Evolutionary conservation across 2,797 vertebrate genomes (phyloP), one percentile per base, ranked within the genome.

Genomic region (Somateria mollissima): DNA sequence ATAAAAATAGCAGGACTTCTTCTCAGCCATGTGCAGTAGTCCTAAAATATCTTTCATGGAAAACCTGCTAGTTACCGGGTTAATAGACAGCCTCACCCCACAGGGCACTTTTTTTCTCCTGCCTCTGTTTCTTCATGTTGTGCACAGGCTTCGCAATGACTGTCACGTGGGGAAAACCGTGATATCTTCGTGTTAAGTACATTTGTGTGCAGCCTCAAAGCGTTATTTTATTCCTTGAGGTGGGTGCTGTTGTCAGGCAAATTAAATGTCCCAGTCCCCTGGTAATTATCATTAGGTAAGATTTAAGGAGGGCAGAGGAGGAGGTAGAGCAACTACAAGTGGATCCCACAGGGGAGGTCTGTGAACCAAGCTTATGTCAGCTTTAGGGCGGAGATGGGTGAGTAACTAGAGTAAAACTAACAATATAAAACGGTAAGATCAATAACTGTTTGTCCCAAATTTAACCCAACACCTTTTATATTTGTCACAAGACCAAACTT

Each of bases 231-330:
- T 93, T 93, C 93, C 95, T 94, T 89, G 89, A 91, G 92, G 93
- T 93, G 45, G 89, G 51, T 81, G 62, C 58, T 95, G 58, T 94
- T 96, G 89, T 91, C 96, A 84, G 76, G 56, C 5, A 0, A 85
- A 87, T 87, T 56, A 95, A 90, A 79, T 34, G 61, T 78, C 82
- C 90, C 72, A 67, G 89, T 78, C 51, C 56, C 79, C 47, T 53
- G 43, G 25, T 87, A 94, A 96, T 95, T 96, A 91, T 32, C 78
- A 81, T 96, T 95, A 91, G 81, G 90, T 90, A 95, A 96, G 84
- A 86, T 28, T 83, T 49, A 49, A 49, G 24, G 49, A 49, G 49
- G 24, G 24, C 49, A 25, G 49, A 49, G 49, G 49, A 49, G 49
- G 49, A 24, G 49, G 43, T 45, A 45, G 9, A 45, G 79, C 84